Base-by-base conservation (phyloP, 2,888 invertebrate genomes). In the Sussaba pulchella region DNA sequence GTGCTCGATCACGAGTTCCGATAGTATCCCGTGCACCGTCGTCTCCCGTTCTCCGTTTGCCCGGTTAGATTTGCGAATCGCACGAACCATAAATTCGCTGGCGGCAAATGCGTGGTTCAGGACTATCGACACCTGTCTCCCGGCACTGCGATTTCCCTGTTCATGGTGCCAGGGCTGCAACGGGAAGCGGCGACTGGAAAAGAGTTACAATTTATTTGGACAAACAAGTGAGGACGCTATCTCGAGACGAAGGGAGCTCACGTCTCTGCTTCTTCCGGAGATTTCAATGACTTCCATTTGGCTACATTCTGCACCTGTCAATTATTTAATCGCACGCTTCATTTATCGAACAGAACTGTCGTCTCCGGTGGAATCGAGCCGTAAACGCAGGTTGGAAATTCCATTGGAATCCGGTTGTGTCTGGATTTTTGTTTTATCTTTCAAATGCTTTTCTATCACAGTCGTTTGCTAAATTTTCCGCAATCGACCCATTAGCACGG, bases 161-260 rank as follows among this genome's bases (percentile, higher is more conserved):
- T 79, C 70, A 64, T 74, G 59, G 70, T 59, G 19, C 39, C 39
- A 41, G 43, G 52, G 31, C 52, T 14, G 43, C 31, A 31, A 26
- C 31, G 12, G 67, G 47, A 67, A 64, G 36, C 52, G 36, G 41
- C 47, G 50, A 47, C 47, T 24, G 57, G 45, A 50, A 76, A 54
- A 76, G 69, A 61, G 57, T 77, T 71, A 76, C 80, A 73, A 81
- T 73, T 81, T 81, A 81, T 81, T 76, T 73, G 69, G 80, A 81
- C 80, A 81, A 81, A 81, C 80, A 76, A 80, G 80, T 43, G 2
- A 31, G 39, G 80, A 80, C 80, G 80, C 76, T 80, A 80, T 80
- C 80, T 52, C 63, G 41, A 80, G 63, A 76, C 75, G 79, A 79
- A 57, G 66, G 43, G 64, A 47, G 5, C 50, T 26, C 47, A 54